phyloP scores from a whole-genome alignment of 2,113 vertebrate species.

The Pygoscelis adeliae region DNA sequence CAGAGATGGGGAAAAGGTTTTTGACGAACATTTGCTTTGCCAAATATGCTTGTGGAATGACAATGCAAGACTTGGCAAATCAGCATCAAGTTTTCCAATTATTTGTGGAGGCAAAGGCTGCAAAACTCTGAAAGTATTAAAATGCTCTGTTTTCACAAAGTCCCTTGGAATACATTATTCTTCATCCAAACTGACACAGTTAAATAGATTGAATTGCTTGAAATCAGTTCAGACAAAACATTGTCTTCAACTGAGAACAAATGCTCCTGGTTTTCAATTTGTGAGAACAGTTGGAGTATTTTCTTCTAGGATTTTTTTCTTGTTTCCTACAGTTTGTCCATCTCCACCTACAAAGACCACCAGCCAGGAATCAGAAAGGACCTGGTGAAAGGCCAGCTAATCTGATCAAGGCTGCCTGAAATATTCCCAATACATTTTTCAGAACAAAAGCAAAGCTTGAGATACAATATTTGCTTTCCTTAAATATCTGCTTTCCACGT shows the following conservation, averaged over 20 bases:
- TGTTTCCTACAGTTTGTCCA: background rate
- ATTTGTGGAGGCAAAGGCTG: background rate
- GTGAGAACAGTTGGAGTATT: background rate
- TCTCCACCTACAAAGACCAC: background rate
- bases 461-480: background rate
- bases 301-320: background rate
- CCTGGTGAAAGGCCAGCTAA: background rate
- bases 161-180: background rate
- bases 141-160: background rate
- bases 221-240: slow-evolving; percentile 3
- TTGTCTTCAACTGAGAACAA: background rate
- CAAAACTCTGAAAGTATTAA: background rate
- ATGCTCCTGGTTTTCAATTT: background rate
- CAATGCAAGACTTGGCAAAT: background rate
- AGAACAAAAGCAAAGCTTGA: background rate
- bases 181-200: background rate
- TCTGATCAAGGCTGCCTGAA: background rate
- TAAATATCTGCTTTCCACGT: background rate
- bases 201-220: background rate
- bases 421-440: background rate
- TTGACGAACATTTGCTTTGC: background rate
- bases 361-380: background rate
- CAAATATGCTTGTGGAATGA: accelerated
- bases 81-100: background rate
- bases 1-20: background rate